A percentile compares a stretch with the other conserved stretches of the same genome.
These are phyloP conservation scores for Aythya baeri DNA, from an alignment of 2,113 vertebrate species.

Conservation along the genomic window DNA sequence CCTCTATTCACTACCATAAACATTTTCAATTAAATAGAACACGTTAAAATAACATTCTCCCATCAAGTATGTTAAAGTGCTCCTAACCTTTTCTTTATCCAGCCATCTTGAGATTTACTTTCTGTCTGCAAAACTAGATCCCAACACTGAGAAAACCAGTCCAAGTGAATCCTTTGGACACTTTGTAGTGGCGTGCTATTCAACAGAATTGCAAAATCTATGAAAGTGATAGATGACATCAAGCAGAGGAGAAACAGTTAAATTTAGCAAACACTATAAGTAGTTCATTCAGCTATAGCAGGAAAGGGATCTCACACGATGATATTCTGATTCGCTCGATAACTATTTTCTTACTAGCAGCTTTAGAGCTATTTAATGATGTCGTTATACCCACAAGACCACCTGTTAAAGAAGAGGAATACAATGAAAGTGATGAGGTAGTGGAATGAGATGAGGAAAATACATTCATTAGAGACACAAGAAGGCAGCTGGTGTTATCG, in stretches of 20 bases:
- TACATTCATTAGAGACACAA: constrained; percentile 25
- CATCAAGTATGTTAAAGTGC: background rate
- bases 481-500: constrained; percentile 40
- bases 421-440: constrained; percentile 49
- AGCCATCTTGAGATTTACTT: background rate
- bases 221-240: background rate
- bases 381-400: constrained; percentile 46
- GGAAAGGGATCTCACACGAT: background rate
- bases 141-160: background rate
- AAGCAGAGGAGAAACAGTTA: background rate
- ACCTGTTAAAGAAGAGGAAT: constrained; percentile 39
- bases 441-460: background rate
- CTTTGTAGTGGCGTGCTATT: background rate
- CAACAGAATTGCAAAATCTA: background rate
- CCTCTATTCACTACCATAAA: background rate
- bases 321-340: background rate
- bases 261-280: background rate
- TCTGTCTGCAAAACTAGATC: background rate
- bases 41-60: background rate
- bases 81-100: background rate
- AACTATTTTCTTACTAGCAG: constrained; percentile 25
- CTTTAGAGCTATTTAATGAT: constrained; percentile 58
- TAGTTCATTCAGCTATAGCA: background rate
- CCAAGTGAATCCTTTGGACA: background rate
- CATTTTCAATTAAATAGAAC: background rate